Evolutionary conservation across 2,113 vertebrate species (phyloP).

Genomic region (Forbesichthys agassizii): DNA sequence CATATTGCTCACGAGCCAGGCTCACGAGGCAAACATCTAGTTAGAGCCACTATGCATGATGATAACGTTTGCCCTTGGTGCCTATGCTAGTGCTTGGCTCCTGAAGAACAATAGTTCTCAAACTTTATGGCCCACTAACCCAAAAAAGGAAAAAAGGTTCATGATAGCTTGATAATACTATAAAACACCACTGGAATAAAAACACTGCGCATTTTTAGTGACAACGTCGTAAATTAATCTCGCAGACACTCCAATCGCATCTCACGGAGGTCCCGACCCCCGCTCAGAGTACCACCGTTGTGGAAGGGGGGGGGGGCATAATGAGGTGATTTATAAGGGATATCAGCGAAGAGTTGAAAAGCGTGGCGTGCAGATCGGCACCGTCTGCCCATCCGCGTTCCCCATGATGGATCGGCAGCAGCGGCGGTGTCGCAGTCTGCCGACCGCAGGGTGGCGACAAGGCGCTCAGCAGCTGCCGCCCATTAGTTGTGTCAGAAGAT

Average conservation of each 20-base stretch:
- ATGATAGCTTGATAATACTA: too few relatives aligned
- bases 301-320: slow-evolving; percentile 17
- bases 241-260: too few relatives aligned
- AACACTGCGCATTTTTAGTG: too few relatives aligned
- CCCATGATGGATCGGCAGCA: slow-evolving; percentile 36
- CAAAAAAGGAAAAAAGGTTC: background rate
- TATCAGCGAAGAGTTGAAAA: background rate
- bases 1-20: too few relatives aligned
- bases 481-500: slow-evolving; percentile 30
- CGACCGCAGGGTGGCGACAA: slow-evolving; percentile 22
- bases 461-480: slow-evolving; percentile 24
- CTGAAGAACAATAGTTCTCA: background rate
- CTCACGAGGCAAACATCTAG: too few relatives aligned
- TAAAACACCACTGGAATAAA: too few relatives aligned
- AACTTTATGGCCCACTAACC: background rate
- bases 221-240: too few relatives aligned
- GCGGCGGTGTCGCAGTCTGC: slow-evolving; percentile 12
- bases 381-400: slow-evolving; percentile 12
- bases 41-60: too few relatives aligned
- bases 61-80: too few relatives aligned
- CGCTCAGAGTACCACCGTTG: background rate
- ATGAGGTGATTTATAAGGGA: slow-evolving; percentile 11
- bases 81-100: background rate
- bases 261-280: background rate
- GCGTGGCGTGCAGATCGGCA: background rate